Base-by-base conservation (phyloP, 1,140 invertebrate species). In the Eriocheir sinensis region DNA sequence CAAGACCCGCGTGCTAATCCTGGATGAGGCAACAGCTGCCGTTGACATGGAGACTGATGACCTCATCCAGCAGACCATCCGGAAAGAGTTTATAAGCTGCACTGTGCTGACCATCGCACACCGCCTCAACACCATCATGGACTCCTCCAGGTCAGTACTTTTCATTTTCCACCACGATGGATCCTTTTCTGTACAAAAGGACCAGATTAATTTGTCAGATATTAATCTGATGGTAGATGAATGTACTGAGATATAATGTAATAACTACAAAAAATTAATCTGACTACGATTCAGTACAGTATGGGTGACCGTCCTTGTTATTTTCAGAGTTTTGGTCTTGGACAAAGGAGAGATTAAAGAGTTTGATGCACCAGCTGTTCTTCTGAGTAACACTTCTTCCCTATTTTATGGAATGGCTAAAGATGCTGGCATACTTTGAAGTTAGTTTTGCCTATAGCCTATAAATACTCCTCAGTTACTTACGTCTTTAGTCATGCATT, bases 71-170 rank as follows among this genome's bases (percentile, higher is more conserved):
- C 97, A 97, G 97, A 99, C 99, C 0, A 99, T 99, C 96, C 97
- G 98, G 48, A 97, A 98, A 81, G 98, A 99, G 96, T 99, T 99
- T 96, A 98, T 97, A 96, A 97, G 98, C 95, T 99, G 98, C 96
- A 99, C 99, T 30, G 98, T 99, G 86, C 97, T 99, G 41, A 99
- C 99, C 0, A 99, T 99, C 96, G 99, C 99, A 85, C 99, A 99
- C 97, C 98, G 99, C 44, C 97, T 99, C 89, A 99, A 99, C 96
- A 99, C 99, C 72, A 99, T 99, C 94, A 98, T 95, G 93, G 95
- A 95, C 53, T 89, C 83, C 41, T 89, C 91, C 72, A 95, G 93
- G 95, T 95, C 81, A 85, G 91, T 83, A 27, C 27, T 15, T 21
- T n/a, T 60, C 53, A 32, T n/a, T n/a, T n/a, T 15, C 4, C 44